A percentile compares a stretch with the other conserved stretches of the same genome.
phyloP scores from a whole-genome alignment of 2,888 invertebrate genomes.

The Hypena proboscidalis region DNA sequence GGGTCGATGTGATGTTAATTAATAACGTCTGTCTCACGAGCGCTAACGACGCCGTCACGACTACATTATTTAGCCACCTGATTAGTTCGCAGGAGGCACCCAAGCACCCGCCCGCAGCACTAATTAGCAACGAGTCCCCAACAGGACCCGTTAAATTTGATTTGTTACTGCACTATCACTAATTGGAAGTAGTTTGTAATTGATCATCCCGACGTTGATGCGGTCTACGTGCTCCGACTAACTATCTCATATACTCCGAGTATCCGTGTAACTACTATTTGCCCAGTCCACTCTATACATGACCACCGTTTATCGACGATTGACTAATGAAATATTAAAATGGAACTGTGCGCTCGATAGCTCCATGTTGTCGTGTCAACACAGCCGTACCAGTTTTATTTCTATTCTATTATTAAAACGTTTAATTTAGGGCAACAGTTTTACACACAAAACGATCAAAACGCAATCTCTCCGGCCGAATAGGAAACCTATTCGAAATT shows the following conservation, averaged over 20 bases:
- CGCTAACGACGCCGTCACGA: conserved; percentile 82
- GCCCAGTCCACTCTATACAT: conserved; percentile 9
- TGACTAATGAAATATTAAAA: conserved; percentile 72
- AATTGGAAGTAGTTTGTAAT: conserved; percentile 76
- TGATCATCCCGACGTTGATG: conserved; percentile 62
- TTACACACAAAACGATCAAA: conserved; percentile 83
- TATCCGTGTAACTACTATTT: conserved; percentile 1
- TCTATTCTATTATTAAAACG: conserved; percentile 83
- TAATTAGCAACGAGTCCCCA: conserved; percentile 74
- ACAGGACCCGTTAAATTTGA: conserved; percentile 73
- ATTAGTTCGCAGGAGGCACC: conserved; percentile 77
- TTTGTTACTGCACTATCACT: conserved; percentile 79
- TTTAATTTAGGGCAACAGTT: conserved; percentile 84
- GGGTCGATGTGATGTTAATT: conserved; percentile 79
- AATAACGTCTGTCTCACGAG: conserved; percentile 82
- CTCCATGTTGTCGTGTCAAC: conserved; percentile 63
- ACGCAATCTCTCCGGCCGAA: conserved; percentile 79
- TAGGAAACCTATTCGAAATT: conserved; percentile 84
- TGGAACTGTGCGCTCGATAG: conserved; percentile 53
- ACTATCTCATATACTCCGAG: conserved; percentile 24
- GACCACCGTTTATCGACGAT: conserved; percentile 57
- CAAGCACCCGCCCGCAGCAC: conserved; percentile 75
- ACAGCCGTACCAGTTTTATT: conserved; percentile 67
- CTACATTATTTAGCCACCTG: conserved; percentile 84
- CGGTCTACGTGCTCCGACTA: conserved; percentile 48